Conservation (phyloP, 2,888 invertebrate species). For the Euproctis similis region DNA sequence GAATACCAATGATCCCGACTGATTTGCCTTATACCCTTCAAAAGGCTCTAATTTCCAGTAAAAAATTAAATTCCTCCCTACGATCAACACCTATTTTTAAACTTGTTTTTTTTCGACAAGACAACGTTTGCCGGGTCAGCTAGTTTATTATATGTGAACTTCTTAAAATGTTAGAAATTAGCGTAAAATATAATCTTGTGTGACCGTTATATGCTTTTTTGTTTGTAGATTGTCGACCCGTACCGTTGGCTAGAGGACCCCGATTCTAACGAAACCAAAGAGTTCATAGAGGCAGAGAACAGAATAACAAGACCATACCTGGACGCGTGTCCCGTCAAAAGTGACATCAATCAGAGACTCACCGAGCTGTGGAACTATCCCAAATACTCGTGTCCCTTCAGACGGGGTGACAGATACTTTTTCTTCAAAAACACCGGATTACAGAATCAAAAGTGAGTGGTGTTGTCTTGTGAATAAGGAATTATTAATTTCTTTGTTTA, state of each 20-base stretch:
- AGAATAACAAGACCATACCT: slow-evolving; percentile 90
- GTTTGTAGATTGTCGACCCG: slow-evolving; percentile 85
- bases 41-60: too few species aligned
- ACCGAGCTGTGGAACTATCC: slow-evolving; percentile 97
- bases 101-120: too few species aligned
- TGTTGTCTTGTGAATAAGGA: too few species aligned
- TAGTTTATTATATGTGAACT: too few species aligned
- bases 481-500: too few species aligned
- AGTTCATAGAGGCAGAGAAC: slow-evolving; percentile 94
- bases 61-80: too few species aligned
- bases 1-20: too few species aligned
- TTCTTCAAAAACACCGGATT: slow-evolving; percentile 95
- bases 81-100: too few species aligned
- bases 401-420: slow-evolving; percentile 90
- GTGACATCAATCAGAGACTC: slow-evolving; percentile 84
- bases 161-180: too few species aligned
- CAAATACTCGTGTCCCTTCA: slow-evolving; percentile 92
- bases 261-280: slow-evolving; percentile 91
- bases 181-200: not conserved
- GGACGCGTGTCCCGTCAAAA: slow-evolving; percentile 82
- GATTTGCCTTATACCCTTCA: too few species aligned
- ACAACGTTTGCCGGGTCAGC: too few species aligned
- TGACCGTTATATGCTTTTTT: not conserved
- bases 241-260: slow-evolving; percentile 99
- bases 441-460: slow-evolving; percentile 92